phyloP scores from a whole-genome alignment of 2,797 vertebrate species.

The Acrocephalus scirpaceus region DNA sequence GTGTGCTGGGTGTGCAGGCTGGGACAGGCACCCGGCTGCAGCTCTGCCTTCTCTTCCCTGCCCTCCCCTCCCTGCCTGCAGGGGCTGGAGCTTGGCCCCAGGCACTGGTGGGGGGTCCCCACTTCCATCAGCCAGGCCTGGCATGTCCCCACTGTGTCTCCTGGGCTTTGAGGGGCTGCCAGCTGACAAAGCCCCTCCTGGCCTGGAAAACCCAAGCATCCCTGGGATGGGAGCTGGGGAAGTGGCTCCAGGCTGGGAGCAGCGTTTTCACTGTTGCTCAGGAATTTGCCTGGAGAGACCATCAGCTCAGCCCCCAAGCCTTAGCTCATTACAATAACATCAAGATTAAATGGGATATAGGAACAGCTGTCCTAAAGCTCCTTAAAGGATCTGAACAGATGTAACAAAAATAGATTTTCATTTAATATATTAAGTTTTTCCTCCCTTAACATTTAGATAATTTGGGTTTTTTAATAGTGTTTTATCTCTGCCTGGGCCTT shows the following conservation, averaged over 20 bases:
- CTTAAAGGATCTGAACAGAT: constrained; percentile 67
- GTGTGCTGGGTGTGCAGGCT: background rate
- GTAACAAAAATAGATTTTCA: constrained; percentile 68
- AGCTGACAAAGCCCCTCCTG: background rate
- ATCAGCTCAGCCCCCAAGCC: constrained; percentile 28
- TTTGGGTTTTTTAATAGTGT: background rate
- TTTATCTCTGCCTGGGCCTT: background rate
- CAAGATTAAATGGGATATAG: constrained; percentile 65
- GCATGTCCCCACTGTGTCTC: background rate
- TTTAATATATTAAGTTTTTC: constrained; percentile 62
- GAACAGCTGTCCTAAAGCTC: constrained; percentile 69
- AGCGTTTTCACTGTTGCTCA: background rate
- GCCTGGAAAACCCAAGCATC: background rate
- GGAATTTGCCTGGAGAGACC: constrained; percentile 34
- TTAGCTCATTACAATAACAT: constrained; percentile 64
- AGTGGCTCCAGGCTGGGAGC: background rate
- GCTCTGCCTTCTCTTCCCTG: background rate
- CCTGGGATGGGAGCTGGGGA: accelerated
- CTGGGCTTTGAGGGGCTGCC: background rate
- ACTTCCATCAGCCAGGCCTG: accelerated
- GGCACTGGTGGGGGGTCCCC: background rate
- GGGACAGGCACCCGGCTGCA: background rate
- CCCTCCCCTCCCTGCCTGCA: background rate
- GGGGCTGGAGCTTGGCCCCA: background rate
- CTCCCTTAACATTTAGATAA: constrained; percentile 36